Percentiles rank a stretch among this genome's conserved stretches.
Evolutionary conservation across 2,113 vertebrate species (phyloP).

Genomic region (Acanthisitta chloris): DNA sequence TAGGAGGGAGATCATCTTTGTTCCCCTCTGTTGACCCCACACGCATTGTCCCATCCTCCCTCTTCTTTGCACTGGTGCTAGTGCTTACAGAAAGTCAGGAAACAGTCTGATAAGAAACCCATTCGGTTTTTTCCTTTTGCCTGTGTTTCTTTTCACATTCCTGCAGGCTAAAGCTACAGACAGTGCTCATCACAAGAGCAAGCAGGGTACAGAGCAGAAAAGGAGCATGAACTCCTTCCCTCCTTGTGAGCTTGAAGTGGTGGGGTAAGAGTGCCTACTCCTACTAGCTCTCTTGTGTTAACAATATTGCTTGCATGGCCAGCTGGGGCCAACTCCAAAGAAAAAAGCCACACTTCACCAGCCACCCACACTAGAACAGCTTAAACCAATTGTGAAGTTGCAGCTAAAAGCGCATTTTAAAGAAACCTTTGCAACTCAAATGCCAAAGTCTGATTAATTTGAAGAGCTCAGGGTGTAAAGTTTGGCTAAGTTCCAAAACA

Average conservation of each 20-base stretch:
- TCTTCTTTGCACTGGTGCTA: neutral
- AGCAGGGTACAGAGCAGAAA: rapidly evolving
- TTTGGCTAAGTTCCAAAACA: neutral
- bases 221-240: neutral
- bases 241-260: neutral
- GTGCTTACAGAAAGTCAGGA: neutral
- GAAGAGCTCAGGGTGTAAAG: neutral
- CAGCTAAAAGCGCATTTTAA: neutral
- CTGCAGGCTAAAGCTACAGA: neutral
- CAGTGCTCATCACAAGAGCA: neutral
- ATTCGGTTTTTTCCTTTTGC: rapidly evolving
- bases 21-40: neutral
- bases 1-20: neutral
- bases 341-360: neutral
- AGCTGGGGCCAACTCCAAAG: neutral
- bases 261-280: neutral
- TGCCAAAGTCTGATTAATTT: neutral
- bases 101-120: neutral
- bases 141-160: neutral
- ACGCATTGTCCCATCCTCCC: neutral
- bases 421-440: neutral
- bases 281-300: neutral
- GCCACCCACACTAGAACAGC: neutral
- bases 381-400: neutral
- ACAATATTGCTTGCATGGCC: neutral